Conservation (phyloP, 2,113 vertebrate genomes). For the Gasterosteus aculeatus region DNA sequence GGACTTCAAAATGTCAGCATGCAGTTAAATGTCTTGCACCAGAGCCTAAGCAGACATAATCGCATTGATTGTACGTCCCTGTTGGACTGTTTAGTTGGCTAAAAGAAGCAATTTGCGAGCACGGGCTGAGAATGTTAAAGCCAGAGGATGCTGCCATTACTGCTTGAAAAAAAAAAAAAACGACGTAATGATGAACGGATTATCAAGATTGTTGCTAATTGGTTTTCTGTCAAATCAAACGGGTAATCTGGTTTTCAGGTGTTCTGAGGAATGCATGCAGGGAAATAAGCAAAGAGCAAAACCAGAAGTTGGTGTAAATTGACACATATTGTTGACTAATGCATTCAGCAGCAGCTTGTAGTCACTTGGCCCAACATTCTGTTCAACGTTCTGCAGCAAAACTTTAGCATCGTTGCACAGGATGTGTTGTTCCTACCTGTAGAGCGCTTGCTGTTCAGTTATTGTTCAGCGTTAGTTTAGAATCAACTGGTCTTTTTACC, state of each 20-base stretch:
- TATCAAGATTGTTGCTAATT: not conserved
- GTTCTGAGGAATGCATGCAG: not conserved
- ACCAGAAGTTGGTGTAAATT: not conserved
- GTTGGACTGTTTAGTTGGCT: no score
- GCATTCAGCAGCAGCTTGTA: slow-evolving; percentile 2
- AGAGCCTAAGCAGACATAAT: not conserved
- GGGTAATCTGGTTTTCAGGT: not conserved
- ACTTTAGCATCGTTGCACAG: not conserved
- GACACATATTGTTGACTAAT: not conserved
- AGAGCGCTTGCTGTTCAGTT: not conserved
- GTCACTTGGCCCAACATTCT: not conserved
- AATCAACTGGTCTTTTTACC: not conserved
- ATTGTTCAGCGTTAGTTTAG: no score
- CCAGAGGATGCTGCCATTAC: not conserved
- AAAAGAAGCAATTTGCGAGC: not conserved
- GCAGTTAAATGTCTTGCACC: not conserved
- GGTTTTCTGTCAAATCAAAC: not conserved
- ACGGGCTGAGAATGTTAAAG: not conserved
- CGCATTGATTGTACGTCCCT: not conserved
- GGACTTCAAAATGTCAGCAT: not conserved
- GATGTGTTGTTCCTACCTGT: not conserved
- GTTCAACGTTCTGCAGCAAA: not conserved
- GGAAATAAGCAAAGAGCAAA: not conserved
- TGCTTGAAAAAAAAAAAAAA: not conserved
- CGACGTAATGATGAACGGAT: not conserved